These are phyloP conservation scores for Heptranchias perlo DNA, from an alignment of 2,113 vertebrate species.

Conservation along the genomic window DNA sequence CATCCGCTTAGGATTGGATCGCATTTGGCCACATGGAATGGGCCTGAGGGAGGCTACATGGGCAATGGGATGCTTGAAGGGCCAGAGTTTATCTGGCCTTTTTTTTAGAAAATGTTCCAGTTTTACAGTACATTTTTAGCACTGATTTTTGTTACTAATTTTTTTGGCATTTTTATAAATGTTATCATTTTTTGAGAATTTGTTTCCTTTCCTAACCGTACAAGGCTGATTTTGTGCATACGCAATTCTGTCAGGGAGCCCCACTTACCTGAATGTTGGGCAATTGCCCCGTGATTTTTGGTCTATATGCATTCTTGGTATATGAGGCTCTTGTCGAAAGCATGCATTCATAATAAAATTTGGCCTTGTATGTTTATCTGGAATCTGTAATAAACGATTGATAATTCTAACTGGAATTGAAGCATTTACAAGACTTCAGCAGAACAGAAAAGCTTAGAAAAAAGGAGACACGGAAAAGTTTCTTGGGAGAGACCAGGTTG, in stretches of 20 bases:
- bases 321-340: neutral
- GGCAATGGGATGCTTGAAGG: neutral
- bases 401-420: neutral
- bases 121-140: neutral
- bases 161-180: neutral
- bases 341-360: neutral
- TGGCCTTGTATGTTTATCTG: neutral
- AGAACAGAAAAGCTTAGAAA: neutral
- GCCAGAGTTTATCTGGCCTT: neutral
- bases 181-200: neutral
- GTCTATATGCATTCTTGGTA: neutral
- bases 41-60: neutral
- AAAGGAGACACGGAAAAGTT: neutral
- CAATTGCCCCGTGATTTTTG: neutral
- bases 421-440: too few species aligned
- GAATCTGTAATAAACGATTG: neutral
- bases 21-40: neutral
- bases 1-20: neutral
- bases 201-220: neutral
- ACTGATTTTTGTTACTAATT: neutral
- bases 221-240: neutral
- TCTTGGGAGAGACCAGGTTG: neutral
- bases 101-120: neutral
- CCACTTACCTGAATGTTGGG: neutral
- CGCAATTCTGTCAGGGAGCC: neutral